Evolutionary conservation across 2,888 invertebrate genomes (phyloP).

Genomic region (Cheilosia impressa): DNA sequence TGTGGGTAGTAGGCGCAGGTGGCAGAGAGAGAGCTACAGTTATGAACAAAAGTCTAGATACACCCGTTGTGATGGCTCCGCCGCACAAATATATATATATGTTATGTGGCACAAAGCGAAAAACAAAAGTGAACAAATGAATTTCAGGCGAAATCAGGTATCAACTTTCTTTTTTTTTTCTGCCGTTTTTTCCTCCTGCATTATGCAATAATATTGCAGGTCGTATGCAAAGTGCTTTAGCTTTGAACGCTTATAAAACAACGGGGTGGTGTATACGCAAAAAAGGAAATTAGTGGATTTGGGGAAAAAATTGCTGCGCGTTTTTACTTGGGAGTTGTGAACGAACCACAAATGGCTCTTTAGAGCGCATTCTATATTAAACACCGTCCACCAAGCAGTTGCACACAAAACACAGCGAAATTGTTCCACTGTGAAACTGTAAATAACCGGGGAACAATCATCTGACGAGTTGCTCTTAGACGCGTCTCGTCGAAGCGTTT

Average conservation of each 20-base stretch:
- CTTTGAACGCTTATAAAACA: background rate
- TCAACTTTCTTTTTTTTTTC: background rate
- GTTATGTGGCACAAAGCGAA: constrained; percentile 10
- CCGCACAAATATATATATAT: too few species aligned
- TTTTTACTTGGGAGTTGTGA: background rate
- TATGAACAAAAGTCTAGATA: constrained; percentile 60
- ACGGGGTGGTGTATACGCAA: background rate
- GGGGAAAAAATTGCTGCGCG: background rate
- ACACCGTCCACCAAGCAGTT: too few species aligned
- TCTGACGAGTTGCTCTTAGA: too few species aligned
- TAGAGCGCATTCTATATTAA: too few species aligned
- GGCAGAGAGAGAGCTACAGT: constrained; percentile 63
- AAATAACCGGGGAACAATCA: too few species aligned
- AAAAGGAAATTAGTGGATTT: background rate
- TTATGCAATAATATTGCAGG: constrained; percentile 25
- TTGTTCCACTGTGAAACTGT: too few species aligned
- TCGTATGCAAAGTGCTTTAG: constrained; percentile 1
- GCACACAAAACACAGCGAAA: too few species aligned
- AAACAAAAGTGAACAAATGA: constrained; percentile 22
- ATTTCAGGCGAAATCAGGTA: constrained; percentile 33
- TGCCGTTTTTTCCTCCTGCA: constrained; percentile 16
- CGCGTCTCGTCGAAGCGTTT: too few species aligned
- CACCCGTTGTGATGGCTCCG: constrained; percentile 33
- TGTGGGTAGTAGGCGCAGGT: constrained; percentile 9
- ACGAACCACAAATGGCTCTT: too few species aligned